These are phyloP conservation scores for Coelogynopora nodosa DNA, from an alignment of 2,888 invertebrate genomes.

Conservation along the genomic window DNA sequence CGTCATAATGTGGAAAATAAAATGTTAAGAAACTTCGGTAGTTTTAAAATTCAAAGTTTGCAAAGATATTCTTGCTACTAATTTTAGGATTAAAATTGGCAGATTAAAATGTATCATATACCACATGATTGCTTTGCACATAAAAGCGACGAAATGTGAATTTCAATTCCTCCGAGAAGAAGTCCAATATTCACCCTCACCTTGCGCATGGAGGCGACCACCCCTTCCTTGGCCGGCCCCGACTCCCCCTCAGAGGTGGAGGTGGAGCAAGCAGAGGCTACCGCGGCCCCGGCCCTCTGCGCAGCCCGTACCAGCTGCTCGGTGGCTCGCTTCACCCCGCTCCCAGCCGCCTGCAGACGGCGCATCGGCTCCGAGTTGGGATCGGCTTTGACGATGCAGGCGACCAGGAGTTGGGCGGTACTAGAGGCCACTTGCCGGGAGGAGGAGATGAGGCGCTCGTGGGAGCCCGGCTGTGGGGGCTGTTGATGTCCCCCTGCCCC, in stretches of 20 bases:
- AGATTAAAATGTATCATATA: no score
- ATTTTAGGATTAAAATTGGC: no score
- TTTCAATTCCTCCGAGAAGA: not conserved
- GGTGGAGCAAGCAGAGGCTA: not conserved
- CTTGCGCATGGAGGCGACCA: conserved; percentile 34
- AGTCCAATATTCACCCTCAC: not conserved
- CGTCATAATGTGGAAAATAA: no score
- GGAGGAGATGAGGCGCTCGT: conserved; percentile 90
- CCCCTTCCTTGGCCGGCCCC: not conserved
- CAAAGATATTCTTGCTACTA: no score
- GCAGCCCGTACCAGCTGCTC: conserved; percentile 93
- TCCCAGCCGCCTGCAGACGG: conserved; percentile 71
- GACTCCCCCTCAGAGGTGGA: not conserved
- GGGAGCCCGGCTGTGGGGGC: conserved; percentile 61
- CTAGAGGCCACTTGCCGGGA: conserved; percentile 86
- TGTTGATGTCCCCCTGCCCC: conserved; percentile 59
- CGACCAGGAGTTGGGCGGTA: conserved; percentile 92
- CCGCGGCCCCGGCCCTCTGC: conserved; percentile 69
- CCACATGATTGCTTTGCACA: no score
- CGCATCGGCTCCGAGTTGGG: conserved; percentile 64
- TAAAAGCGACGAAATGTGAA: not conserved
- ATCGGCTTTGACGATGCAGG: conserved; percentile 95
- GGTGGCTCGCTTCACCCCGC: conserved; percentile 92
- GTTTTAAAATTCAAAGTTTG: no score
- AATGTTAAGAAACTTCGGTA: no score